Percentiles rank a stretch among this genome's conserved stretches.
Conservation (phyloP, 2,797 vertebrate species). For the Florisuga fusca region DNA sequence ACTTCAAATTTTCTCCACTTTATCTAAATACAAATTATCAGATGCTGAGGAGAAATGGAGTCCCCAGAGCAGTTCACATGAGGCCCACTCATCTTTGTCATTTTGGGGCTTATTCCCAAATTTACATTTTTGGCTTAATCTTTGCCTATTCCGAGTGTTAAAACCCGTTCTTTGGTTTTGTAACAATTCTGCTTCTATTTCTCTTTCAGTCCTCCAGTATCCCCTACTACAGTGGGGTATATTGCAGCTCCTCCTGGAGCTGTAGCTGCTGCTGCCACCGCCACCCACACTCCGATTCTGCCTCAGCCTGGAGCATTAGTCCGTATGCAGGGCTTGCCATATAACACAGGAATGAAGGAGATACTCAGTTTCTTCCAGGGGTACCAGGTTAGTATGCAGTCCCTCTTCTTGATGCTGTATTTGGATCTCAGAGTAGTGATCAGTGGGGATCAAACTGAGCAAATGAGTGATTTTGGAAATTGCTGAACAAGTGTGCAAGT, state of each 20-base stretch:
- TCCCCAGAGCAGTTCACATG: neutral
- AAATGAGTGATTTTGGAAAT: neutral
- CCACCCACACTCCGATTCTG: slow-evolving; percentile 82
- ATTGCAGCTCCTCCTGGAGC: slow-evolving; percentile 89
- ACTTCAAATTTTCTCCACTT: neutral
- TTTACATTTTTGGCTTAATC: neutral
- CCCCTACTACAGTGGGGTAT: slow-evolving; percentile 92
- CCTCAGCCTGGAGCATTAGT: slow-evolving; percentile 90
- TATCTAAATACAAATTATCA: neutral
- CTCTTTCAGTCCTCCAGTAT: slow-evolving; percentile 89
- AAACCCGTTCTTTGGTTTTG: neutral
- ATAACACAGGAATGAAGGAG: slow-evolving; percentile 94
- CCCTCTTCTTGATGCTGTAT: accelerated
- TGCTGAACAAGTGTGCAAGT: neutral
- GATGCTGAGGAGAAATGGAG: neutral
- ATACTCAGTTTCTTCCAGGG: slow-evolving; percentile 97
- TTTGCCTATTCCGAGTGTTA: neutral
- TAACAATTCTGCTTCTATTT: neutral
- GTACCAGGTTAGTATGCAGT: slow-evolving; percentile 88
- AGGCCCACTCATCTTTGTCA: neutral
- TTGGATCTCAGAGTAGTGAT: neutral
- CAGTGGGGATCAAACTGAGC: neutral
- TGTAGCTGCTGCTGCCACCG: slow-evolving; percentile 85
- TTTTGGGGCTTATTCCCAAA: neutral
- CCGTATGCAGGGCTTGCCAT: slow-evolving; percentile 95